Conservation (phyloP, 2,113 vertebrate species). For the Lutjanus erythropterus region DNA sequence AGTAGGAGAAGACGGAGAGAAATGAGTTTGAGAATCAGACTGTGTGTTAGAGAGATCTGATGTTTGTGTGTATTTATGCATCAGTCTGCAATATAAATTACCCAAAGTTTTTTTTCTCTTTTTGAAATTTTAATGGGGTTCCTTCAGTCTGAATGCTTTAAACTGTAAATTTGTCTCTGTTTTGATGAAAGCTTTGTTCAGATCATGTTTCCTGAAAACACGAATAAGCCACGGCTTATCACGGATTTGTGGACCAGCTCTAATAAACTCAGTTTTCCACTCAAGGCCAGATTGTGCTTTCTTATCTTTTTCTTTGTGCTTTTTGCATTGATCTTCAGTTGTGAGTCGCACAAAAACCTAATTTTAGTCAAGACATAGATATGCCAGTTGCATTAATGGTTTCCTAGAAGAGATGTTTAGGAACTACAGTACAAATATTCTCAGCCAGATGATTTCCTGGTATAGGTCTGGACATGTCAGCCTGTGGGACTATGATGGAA, state of each 20-base stretch:
- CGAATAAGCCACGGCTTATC: conserved; percentile 14
- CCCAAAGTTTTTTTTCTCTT: background rate
- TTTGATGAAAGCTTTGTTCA: conserved; percentile 19
- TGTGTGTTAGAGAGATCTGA: background rate
- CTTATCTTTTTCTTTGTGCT: background rate
- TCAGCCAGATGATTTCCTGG: background rate
- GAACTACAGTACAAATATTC: background rate
- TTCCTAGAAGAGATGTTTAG: background rate
- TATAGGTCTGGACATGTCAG: background rate
- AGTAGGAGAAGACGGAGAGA: background rate
- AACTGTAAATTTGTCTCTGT: conserved; percentile 13
- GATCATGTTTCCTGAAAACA: conserved; percentile 51
- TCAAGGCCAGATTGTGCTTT: background rate
- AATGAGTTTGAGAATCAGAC: rapidly evolving
- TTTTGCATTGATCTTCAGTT: background rate
- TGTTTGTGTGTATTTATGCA: background rate
- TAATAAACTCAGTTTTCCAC: conserved; percentile 33
- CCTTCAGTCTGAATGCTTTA: background rate
- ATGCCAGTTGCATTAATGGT: background rate
- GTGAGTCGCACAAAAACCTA: background rate
- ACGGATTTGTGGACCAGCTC: conserved; percentile 23
- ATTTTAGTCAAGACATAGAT: background rate
- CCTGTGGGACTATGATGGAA: conserved; percentile 25
- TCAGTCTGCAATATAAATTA: background rate
- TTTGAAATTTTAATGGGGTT: background rate